Evolutionary conservation across 2,888 invertebrate genomes (phyloP).

Genomic region (Agrotis exclamationis): DNA sequence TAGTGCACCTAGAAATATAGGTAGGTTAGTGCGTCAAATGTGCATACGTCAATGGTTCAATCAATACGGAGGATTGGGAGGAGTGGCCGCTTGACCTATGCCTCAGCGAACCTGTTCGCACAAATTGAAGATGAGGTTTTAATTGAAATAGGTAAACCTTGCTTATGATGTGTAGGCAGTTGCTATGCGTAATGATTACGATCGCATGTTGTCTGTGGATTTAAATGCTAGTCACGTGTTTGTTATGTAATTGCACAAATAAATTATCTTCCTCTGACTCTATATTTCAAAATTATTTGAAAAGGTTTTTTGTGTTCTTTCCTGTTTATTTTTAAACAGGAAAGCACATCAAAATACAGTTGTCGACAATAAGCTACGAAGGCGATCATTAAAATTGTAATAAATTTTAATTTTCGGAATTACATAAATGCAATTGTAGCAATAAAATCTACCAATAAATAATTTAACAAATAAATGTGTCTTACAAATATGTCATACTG

Average conservation of each 20-base stretch:
- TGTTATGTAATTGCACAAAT: conserved; percentile 26
- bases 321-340: background rate
- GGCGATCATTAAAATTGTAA: background rate
- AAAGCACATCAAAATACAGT: background rate
- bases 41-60: conserved; percentile 56
- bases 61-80: conserved; percentile 51
- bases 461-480: conserved; percentile 31
- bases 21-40: conserved; percentile 55
- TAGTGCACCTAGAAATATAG: conserved; percentile 32
- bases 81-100: conserved; percentile 60
- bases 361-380: background rate
- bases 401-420: conserved; percentile 6
- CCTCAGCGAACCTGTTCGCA: conserved; percentile 20
- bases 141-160: conserved; percentile 41
- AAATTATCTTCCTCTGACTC: background rate
- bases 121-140: conserved; percentile 21
- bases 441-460: conserved; percentile 29
- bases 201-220: conserved; percentile 18
- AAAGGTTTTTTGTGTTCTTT: too few relatives aligned
- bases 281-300: too few relatives aligned
- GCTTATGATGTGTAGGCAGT: conserved; percentile 20
- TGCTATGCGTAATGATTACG: conserved; percentile 17
- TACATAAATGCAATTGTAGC: conserved; percentile 19
- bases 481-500: conserved; percentile 32
- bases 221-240: conserved; percentile 23